phyloP scores from a whole-genome alignment of 2,113 vertebrate genomes.

The Zeus faber region DNA sequence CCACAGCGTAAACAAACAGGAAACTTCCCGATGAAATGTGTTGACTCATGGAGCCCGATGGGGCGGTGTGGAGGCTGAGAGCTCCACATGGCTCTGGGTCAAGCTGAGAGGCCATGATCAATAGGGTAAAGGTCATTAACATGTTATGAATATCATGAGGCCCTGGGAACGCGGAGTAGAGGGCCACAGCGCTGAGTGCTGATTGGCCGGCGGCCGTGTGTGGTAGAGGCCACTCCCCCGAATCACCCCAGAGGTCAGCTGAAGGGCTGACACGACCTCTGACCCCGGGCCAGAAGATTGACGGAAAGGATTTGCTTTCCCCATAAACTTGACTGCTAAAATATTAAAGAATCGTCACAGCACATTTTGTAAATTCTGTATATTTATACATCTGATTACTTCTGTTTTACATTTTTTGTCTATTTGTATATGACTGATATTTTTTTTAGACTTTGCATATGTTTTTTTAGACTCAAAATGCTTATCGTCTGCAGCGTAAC shows the following conservation, averaged over 20 bases:
- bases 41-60: slow-evolving; percentile 35
- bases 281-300: slow-evolving; percentile 30
- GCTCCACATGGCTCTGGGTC: slow-evolving; percentile 35
- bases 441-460: too few species aligned
- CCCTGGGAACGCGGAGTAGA: slow-evolving; percentile 62
- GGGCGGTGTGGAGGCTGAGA: slow-evolving; percentile 29
- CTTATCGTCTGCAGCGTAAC: neutral
- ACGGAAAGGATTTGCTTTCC: slow-evolving; percentile 36
- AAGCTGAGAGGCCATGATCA: slow-evolving; percentile 54
- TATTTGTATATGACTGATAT: too few species aligned
- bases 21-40: slow-evolving; percentile 35
- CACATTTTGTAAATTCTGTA: too few species aligned
- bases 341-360: slow-evolving; percentile 33
- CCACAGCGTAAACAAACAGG: slow-evolving; percentile 23
- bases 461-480: too few species aligned
- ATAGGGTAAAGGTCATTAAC: slow-evolving; percentile 74
- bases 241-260: slow-evolving; percentile 46
- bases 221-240: slow-evolving; percentile 42
- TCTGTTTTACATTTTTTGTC: too few species aligned
- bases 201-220: slow-evolving; percentile 51
- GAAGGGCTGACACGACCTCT: slow-evolving; percentile 55
- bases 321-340: slow-evolving; percentile 29
- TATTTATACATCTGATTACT: too few species aligned
- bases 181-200: slow-evolving; percentile 18
- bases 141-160: slow-evolving; percentile 69